Evolutionary conservation across 2,797 vertebrate species (phyloP).

Genomic region (Rhabdomys pumilio): DNA sequence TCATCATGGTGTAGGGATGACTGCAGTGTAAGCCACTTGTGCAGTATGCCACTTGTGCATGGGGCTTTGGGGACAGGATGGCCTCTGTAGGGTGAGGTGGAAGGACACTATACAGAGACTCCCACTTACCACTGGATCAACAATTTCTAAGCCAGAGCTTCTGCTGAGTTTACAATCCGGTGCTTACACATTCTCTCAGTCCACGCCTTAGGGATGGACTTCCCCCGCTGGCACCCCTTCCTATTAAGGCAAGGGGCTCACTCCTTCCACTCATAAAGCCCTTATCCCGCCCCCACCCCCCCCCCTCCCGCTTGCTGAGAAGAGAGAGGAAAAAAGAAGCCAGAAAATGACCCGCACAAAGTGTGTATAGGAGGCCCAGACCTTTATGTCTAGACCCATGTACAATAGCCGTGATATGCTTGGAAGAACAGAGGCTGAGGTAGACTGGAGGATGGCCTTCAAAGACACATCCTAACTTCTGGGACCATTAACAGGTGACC

Average conservation of each 20-base stretch:
- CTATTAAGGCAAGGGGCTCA: neutral
- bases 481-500: rapidly evolving
- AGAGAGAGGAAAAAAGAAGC: neutral
- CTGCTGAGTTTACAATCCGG: rapidly evolving
- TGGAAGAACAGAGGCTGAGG: neutral
- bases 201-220: rapidly evolving
- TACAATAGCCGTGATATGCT: rapidly evolving
- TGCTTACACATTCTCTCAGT: neutral
- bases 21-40: rapidly evolving
- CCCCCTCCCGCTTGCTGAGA: neutral
- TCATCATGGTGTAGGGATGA: rapidly evolving
- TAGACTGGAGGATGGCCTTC: neutral
- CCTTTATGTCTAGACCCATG: rapidly evolving
- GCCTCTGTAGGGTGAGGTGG: neutral
- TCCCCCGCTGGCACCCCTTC: neutral
- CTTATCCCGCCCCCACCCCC: too few species aligned
- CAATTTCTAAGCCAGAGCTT: too few species aligned
- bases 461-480: rapidly evolving
- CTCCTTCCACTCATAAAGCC: neutral
- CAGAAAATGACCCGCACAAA: rapidly evolving
- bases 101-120: neutral
- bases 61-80: neutral
- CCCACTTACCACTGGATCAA: neutral
- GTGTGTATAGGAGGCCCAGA: neutral
- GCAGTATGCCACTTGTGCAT: rapidly evolving